Evolutionary conservation across 2,113 vertebrate species (phyloP).

Genomic region (Mystacornis crossleyi): DNA sequence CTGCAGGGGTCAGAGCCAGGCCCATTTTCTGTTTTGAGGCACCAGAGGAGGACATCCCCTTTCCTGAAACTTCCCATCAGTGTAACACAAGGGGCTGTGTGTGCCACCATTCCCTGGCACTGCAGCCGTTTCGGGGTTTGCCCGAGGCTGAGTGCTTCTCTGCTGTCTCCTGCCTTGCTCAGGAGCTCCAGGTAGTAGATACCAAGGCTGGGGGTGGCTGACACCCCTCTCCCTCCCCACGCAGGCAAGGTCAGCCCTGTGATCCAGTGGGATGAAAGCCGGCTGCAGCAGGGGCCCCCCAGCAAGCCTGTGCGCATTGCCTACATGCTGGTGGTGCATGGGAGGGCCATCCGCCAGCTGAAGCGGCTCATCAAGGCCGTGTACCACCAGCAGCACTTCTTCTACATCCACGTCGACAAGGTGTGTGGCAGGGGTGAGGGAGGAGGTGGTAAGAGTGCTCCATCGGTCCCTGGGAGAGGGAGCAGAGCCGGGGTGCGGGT

Average conservation of each 20-base stretch:
- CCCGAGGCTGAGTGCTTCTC: fast-evolving
- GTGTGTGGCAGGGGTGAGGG: constrained; percentile 41
- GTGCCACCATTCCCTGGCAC: neutral
- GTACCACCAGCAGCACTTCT: constrained; percentile 93
- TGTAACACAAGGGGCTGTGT: fast-evolving
- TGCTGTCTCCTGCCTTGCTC: neutral
- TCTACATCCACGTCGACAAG: constrained; percentile 97
- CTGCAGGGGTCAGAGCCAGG: neutral
- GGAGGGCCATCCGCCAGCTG: constrained; percentile 91
- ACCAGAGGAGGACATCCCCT: neutral
- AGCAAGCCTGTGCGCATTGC: constrained; percentile 86
- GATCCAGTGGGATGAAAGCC: constrained; percentile 82
- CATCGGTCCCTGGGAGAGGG: fast-evolving
- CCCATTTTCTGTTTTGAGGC: neutral
- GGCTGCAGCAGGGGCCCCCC: constrained; percentile 73
- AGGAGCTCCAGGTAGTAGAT: neutral
- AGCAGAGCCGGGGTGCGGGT: fast-evolving
- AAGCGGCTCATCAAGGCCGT: constrained; percentile 95
- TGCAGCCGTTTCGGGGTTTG: neutral
- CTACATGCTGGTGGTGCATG: constrained; percentile 94
- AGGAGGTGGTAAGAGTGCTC: neutral
- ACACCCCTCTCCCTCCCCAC: neutral
- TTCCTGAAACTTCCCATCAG: fast-evolving
- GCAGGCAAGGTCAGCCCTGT: constrained; percentile 84
- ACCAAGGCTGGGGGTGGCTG: neutral